Evolutionary conservation across 2,888 invertebrate genomes (phyloP).

Genomic region (Melinaea marsaeus): DNA sequence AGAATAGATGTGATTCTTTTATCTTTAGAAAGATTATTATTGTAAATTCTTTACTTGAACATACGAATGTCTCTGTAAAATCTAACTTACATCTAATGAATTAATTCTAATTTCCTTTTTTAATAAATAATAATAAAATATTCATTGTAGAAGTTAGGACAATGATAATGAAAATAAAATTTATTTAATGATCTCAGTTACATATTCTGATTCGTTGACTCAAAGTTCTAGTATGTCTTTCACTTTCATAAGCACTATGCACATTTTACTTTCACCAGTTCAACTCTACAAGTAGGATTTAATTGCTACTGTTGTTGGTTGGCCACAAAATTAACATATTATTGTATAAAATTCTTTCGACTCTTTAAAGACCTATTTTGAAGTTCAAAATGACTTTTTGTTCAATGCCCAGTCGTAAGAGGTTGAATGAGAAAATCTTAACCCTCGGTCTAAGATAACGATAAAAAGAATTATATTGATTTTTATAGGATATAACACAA

Average conservation of each 20-base stretch:
- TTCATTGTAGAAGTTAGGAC: no score
- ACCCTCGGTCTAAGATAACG: conserved; percentile 44
- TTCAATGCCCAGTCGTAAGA: conserved; percentile 66
- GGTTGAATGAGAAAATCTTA: conserved; percentile 67
- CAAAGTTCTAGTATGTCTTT: not conserved
- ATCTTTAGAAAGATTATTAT: no score
- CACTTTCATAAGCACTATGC: conserved; percentile 10
- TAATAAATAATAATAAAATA: no score
- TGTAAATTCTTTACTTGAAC: no score
- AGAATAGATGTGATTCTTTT: no score
- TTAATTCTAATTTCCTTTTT: no score
- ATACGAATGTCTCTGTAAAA: no score
- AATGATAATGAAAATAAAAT: no score
- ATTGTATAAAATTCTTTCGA: conserved; percentile 41
- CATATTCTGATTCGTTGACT: not conserved
- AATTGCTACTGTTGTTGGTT: conserved; percentile 28
- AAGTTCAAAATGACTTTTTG: conserved; percentile 64
- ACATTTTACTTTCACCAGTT: conserved; percentile 9
- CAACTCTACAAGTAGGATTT: conserved; percentile 14
- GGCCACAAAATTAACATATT: conserved; percentile 32
- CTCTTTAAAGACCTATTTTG: conserved; percentile 61
- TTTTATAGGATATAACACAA: not conserved
- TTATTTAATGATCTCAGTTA: not conserved
- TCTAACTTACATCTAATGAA: no score
- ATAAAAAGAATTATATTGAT: conserved; percentile 10